Evolutionary conservation across 2,888 invertebrate species (phyloP).

Genomic region (Aphodius sticticus): DNA sequence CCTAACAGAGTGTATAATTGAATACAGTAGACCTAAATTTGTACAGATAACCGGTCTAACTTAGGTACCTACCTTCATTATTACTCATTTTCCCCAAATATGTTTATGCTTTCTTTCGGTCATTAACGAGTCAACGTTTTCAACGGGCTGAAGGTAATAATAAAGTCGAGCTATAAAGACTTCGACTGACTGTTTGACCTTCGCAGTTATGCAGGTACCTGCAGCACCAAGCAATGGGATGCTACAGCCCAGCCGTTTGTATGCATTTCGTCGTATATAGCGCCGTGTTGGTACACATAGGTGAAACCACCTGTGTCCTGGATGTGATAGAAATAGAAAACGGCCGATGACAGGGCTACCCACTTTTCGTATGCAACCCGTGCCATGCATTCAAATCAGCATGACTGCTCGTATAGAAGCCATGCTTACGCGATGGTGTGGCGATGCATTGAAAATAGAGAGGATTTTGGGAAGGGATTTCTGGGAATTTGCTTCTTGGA

Average conservation of each 20-base stretch:
- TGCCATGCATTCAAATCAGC: background rate
- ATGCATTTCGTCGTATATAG: background rate
- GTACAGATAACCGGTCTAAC: too few relatives aligned
- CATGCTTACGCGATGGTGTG: background rate
- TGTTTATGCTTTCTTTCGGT: background rate
- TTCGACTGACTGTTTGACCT: slow-evolving; percentile 27
- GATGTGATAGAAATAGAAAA: slow-evolving; percentile 4
- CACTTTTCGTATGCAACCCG: background rate
- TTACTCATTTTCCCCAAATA: background rate
- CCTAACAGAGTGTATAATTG: too few relatives aligned
- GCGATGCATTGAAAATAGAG: background rate
- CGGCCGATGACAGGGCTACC: background rate
- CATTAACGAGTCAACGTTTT: background rate
- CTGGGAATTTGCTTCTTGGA: background rate
- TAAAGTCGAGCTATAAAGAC: background rate
- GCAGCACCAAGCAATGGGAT: background rate
- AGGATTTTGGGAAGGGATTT: background rate
- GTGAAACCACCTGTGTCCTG: slow-evolving; percentile 4
- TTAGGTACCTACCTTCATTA: too few relatives aligned
- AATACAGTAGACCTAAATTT: too few relatives aligned
- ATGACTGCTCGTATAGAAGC: background rate
- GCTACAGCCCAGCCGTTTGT: background rate
- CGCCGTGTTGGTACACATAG: background rate
- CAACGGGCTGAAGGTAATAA: background rate
- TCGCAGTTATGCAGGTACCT: slow-evolving; percentile 37